Base-by-base conservation (phyloP, 2,797 vertebrate species). In the Alexandromys oeconomus region DNA sequence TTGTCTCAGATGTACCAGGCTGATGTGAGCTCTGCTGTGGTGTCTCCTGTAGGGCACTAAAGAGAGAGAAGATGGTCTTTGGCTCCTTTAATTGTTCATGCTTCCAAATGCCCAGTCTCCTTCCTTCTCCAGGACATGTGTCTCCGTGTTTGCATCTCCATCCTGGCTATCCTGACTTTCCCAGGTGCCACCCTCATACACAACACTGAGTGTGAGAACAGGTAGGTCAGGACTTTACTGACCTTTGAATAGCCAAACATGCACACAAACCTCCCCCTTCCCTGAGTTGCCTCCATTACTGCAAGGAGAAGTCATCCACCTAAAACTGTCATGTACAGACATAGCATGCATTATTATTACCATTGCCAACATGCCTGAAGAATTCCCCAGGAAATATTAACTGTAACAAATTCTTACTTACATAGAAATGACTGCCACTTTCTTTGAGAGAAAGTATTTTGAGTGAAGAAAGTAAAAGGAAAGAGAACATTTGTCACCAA, bases 371-470 rank as follows among this genome's bases (percentile, higher is more conserved):
- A 69, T 2, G 23, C 84, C 23, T 92, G 77, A 4, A 90, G n/a
- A 87, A 73, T 57, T 85, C 10, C 2, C 25, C 40, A 93, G 63
- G 48, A 95, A 65, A 65, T 51, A 17, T 29, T 71, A 77, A 71
- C 76, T 61, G 17, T 13, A 48, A 27, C 8, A 79, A 77, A 73
- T 54, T 59, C 85, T 85, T 31, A 71, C 13, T 81, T 85, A 76
- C 2, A 4, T 89, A 37, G 34, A 81, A 89, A 80, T 17, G 8
- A 69, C 1, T 74, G 34, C 87, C 4, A 29, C 2, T 3, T 92
- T 92, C 63, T 92, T 91, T 46, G 63, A 73, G 13, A 78, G 25
- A 96, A 94, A 69, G 17, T 86, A 86, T 89, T 82, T 95, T 96
- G n/a, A 43, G 25, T 95, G 34, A 91, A 21, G 6, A 21, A 95